Evolutionary conservation across 2,113 vertebrate genomes (phyloP).

Genomic region (Bostrychus sinensis): DNA sequence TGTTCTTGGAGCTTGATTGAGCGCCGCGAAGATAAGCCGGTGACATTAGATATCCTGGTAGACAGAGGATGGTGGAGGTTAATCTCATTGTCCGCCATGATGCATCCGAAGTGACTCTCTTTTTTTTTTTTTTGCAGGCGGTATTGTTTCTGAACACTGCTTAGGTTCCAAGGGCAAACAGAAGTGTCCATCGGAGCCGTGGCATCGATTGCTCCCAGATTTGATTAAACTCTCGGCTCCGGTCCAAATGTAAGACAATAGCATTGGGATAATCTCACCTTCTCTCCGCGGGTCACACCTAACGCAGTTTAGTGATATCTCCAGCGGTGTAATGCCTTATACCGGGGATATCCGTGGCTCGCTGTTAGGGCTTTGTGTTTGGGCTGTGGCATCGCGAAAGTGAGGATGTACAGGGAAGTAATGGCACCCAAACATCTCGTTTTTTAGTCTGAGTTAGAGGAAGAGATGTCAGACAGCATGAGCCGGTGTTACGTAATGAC

Average conservation of each 20-base stretch:
- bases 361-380: constrained; percentile 19
- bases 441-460: no score
- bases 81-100: constrained; percentile 74
- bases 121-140: constrained; percentile 37
- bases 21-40: constrained; percentile 67
- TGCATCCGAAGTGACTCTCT: constrained; percentile 68
- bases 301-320: constrained; percentile 63
- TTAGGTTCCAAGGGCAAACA: constrained; percentile 70
- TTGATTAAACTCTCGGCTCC: constrained; percentile 75
- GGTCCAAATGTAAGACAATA: constrained; percentile 76
- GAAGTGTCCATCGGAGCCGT: constrained; percentile 56
- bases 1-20: constrained; percentile 70
- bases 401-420: neutral
- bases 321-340: constrained; percentile 39
- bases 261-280: constrained; percentile 72
- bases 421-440: neutral
- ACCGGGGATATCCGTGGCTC: constrained; percentile 33
- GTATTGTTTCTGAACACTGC: constrained; percentile 65
- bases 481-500: no score
- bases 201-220: constrained; percentile 74
- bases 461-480: no score
- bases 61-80: constrained; percentile 69
- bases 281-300: constrained; percentile 63
- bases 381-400: neutral
- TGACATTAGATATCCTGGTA: constrained; percentile 72